A percentile compares a stretch with the other conserved stretches of the same genome.
These are phyloP conservation scores for Drosophila nigrodunni DNA, from an alignment of 1,140 invertebrate species.

Conservation along the genomic window DNA sequence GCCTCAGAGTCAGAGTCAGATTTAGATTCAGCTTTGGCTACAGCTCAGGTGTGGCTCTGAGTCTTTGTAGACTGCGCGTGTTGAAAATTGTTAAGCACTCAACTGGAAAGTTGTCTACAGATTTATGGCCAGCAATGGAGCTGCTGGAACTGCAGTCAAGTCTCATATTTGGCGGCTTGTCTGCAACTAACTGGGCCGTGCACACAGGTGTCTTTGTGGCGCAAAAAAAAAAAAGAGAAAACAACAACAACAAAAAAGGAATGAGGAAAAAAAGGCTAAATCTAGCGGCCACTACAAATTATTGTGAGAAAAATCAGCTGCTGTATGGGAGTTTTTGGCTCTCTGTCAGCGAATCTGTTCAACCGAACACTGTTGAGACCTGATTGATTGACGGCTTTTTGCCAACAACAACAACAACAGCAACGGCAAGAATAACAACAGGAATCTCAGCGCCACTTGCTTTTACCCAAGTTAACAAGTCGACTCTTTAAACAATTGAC, in stretches of 20 bases:
- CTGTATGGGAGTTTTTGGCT: constrained; percentile 48
- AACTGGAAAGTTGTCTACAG: constrained; percentile 70
- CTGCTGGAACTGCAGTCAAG: constrained; percentile 1
- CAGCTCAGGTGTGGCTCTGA: constrained; percentile 50
- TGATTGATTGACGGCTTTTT: constrained; percentile 46
- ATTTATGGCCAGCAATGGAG: constrained; percentile 63
- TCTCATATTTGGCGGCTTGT: constrained; percentile 52
- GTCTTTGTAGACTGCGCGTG: constrained; percentile 54
- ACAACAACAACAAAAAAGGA: constrained; percentile 15
- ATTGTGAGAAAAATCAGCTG: constrained; percentile 82
- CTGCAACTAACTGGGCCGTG: constrained; percentile 50
- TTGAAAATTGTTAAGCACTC: constrained; percentile 63
- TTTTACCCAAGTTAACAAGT: constrained; percentile 11
- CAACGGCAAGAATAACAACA: neutral
- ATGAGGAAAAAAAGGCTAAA: constrained; percentile 22
- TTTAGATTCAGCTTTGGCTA: constrained; percentile 14
- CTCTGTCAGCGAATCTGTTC: constrained; percentile 47
- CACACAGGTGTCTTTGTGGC: constrained; percentile 66
- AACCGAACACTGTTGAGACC: constrained; percentile 8
- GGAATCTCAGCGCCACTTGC: constrained; percentile 14
- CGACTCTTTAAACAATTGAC: constrained; percentile 12
- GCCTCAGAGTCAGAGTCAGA: constrained; percentile 4
- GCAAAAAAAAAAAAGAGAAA: constrained; percentile 31
- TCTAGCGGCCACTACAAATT: constrained; percentile 75
- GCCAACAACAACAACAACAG: constrained; percentile 5